Evolutionary conservation across 2,113 vertebrate genomes (phyloP), one percentile per base, ranked within the genome.

Genomic region (Jacana jacana): DNA sequence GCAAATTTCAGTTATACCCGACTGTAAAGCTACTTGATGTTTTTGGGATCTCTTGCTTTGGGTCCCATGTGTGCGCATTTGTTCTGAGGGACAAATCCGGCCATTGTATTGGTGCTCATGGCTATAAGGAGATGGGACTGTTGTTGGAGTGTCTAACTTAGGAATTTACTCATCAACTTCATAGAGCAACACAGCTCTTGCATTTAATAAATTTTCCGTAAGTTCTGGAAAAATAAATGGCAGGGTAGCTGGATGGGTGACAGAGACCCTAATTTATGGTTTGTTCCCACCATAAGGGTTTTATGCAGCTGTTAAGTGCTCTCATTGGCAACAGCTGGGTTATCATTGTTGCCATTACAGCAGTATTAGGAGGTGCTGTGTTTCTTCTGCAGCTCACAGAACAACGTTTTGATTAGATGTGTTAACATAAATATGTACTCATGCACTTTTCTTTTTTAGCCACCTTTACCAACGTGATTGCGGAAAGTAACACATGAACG

Each of bases 61-160:
- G 8, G 7, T 24, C 51, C 23, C 6, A 0, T 13, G 7, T 11
- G 4, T 11, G 11, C 27, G 7, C 11, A 2, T 51, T n/a, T 37
- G 24, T 81, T 10, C 15, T 7, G 1, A 8, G 7, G 30, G 12
- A 23, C 8, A 35, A 7, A 33, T 23, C 14, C 48, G 40, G 2
- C 20, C 5, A 4, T 83, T 27, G 0, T 4, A 1, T 8, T 33
- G 5, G 23, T 61, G 7, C 20, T 52, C 25, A 16, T 31, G 68
- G 17, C 9, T 40, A 0, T 19, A 19, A 44, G 22, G 30, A 77
- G 73, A 18, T 9, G 18, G 31, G 37, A 5, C 28, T 35, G 16
- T 7, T n/a, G 22, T 20, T 66, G 28, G 40, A 11, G 42, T 58
- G 31, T 22, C 18, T 28, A 12, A 11, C 7, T 37, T 22, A 11